Evolutionary conservation across 2,113 vertebrate genomes (phyloP).

Genomic region (Labeo catla): DNA sequence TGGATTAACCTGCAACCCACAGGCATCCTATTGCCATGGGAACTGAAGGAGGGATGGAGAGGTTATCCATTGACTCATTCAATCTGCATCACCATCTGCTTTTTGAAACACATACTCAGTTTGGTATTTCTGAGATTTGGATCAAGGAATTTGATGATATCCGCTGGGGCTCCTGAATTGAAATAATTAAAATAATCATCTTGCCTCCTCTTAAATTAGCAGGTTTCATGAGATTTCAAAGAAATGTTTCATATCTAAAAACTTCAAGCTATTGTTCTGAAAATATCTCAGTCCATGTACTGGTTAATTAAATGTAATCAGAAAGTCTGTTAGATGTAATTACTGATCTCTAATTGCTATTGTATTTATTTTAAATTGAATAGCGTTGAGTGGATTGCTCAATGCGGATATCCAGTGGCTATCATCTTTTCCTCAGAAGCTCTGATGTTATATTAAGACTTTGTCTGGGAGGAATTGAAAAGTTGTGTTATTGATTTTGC

Average conservation of each 20-base stretch:
- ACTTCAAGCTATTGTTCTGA: not conserved
- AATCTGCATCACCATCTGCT: constrained; percentile 24
- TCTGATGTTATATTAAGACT: constrained; percentile 17
- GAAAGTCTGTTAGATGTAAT: not conserved
- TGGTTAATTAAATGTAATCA: constrained; percentile 18
- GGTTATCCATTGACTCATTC: constrained; percentile 7
- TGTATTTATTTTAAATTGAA: not conserved
- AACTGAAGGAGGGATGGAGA: not conserved
- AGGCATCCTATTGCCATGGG: constrained; percentile 24
- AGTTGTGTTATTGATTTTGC: constrained; percentile 17
- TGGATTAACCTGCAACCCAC: constrained; percentile 11
- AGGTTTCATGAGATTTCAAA: constrained; percentile 10
- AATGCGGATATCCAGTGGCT: not conserved
- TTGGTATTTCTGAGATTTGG: not conserved
- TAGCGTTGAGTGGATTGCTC: not conserved
- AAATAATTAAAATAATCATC: constrained; percentile 18
- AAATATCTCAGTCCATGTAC: not conserved
- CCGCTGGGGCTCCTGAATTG: constrained; percentile 7
- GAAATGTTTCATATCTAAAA: not conserved
- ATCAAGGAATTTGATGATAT: not conserved
- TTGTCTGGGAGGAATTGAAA: constrained; percentile 11
- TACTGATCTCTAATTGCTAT: not conserved
- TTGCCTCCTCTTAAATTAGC: constrained; percentile 6
- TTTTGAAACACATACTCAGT: constrained; percentile 5
- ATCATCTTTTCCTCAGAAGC: constrained; percentile 15